Evolutionary conservation across 2,113 vertebrate species (phyloP), one percentile per base, ranked within the genome.

Genomic region (Piprites chloris): DNA sequence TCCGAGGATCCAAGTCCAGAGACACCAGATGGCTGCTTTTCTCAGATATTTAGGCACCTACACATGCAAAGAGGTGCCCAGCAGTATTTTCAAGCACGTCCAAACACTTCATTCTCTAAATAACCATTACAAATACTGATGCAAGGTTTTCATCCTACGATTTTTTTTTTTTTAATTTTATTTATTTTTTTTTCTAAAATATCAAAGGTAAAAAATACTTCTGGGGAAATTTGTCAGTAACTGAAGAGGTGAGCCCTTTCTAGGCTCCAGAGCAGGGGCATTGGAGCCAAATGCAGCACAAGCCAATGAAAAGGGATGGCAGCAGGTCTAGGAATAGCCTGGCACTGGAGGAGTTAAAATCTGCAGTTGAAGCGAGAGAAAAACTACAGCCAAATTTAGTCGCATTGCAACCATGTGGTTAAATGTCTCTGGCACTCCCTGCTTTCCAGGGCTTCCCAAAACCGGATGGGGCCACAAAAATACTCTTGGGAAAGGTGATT

Each of bases 11-110:
- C 44, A 41, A 95, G 84, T 68, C 89, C 81, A 75, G 89, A 91
- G 95, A 87, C 90, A 93, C 8, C 91, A 95, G 95, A 97, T 95
- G 95, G 96, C 50, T 2, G 6, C 22, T 90, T 95, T 89, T 93
- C 91, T 92, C 93, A 95, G 95, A 28, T 93, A 80, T 95, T 92
- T 87, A 89, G 71, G 79, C 94, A 95, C 89, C 93, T 96, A 95
- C 95, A 95, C 95, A 95, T 78, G 80, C 91, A 95, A 90, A 93
- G 24, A 95, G 91, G 21, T 93, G 80, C 93, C 93, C 73, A 41
- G 47, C 24, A 12, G 61, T 92, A 92, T 90, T 93, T 93, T 79
- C 94, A 93, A 85, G 74, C 59, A 47, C 12, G 56, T 81, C 72
- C 90, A 93, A 88, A 95, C 42, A 59, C 89, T 77, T 92, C 1